These are phyloP conservation scores for Streptopelia turtur DNA, from an alignment of 2,797 vertebrate genomes.

Conservation along the genomic window DNA sequence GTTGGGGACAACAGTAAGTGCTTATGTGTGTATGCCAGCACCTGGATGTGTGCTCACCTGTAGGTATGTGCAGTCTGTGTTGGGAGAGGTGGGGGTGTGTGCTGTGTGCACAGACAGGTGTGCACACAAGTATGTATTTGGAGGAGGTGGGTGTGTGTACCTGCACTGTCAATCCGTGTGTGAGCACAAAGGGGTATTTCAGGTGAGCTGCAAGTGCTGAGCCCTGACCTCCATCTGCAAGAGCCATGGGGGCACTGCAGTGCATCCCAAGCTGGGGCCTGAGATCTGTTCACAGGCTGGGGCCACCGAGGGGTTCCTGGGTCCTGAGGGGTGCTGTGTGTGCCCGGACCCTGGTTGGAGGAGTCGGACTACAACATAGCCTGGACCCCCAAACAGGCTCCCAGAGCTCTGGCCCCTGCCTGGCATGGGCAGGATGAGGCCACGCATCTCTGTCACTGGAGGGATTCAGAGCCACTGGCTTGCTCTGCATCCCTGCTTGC, in stretches of 20 bases:
- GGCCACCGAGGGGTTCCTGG: rapidly evolving
- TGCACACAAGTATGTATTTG: rapidly evolving
- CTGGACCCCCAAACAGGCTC: not conserved
- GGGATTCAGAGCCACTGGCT: not conserved
- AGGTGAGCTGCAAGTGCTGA: not conserved
- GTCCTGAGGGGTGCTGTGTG: too few species aligned
- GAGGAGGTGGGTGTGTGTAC: not conserved
- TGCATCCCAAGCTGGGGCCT: rapidly evolving
- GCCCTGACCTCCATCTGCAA: rapidly evolving
- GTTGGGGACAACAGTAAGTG: not conserved
- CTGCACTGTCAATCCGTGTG: rapidly evolving
- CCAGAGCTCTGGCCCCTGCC: not conserved
- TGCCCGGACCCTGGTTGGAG: too few species aligned
- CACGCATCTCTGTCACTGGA: not conserved
- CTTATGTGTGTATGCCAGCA: rapidly evolving
- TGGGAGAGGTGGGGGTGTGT: not conserved
- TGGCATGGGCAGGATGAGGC: not conserved
- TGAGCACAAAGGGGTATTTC: rapidly evolving
- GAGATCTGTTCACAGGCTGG: not conserved
- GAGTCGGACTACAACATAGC: too few species aligned
- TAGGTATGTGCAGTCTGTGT: not conserved
- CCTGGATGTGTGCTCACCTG: not conserved
- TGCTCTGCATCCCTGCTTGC: not conserved
- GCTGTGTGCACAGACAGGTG: rapidly evolving
- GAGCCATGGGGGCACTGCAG: not conserved